Percentiles rank a stretch among this genome's conserved stretches.
Evolutionary conservation across 2,797 vertebrate genomes (phyloP).

Genomic region (Mus caroli): DNA sequence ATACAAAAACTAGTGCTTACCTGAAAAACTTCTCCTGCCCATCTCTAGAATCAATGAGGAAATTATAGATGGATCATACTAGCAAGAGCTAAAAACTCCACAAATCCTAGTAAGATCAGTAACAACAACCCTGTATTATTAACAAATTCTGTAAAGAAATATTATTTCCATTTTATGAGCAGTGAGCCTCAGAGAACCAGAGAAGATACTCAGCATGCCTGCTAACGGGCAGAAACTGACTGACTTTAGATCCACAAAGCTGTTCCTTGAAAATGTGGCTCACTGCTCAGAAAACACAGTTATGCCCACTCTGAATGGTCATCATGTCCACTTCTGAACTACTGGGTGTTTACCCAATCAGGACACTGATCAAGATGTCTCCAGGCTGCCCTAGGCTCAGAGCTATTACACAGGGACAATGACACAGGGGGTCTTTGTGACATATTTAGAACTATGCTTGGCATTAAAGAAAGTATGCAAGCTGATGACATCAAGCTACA

Average conservation of each 20-base stretch:
- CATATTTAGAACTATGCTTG: conserved; percentile 9
- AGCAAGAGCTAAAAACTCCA: neutral
- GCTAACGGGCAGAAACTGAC: neutral
- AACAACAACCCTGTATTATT: neutral
- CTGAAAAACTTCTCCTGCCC: neutral
- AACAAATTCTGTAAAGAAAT: neutral
- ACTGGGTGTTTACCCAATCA: neutral
- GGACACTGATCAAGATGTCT: neutral
- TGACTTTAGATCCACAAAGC: neutral
- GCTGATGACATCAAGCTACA: neutral
- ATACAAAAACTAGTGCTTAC: neutral
- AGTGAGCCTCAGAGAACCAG: neutral
- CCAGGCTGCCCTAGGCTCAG: conserved; percentile 30
- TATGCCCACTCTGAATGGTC: neutral
- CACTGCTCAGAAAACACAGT: neutral
- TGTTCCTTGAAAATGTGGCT: neutral
- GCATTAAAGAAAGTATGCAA: conserved; percentile 14
- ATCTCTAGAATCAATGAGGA: neutral
- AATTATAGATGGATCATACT: neutral
- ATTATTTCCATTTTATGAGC: conserved; percentile 5
- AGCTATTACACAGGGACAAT: neutral
- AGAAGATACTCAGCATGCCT: neutral
- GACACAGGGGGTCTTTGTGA: neutral
- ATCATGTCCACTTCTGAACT: conserved; percentile 25
- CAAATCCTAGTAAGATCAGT: neutral